Percentiles rank a stretch among this genome's conserved stretches.
These are phyloP conservation scores for Helicoverpa armigera DNA, from an alignment of 1,140 invertebrate species.

Conservation along the genomic window DNA sequence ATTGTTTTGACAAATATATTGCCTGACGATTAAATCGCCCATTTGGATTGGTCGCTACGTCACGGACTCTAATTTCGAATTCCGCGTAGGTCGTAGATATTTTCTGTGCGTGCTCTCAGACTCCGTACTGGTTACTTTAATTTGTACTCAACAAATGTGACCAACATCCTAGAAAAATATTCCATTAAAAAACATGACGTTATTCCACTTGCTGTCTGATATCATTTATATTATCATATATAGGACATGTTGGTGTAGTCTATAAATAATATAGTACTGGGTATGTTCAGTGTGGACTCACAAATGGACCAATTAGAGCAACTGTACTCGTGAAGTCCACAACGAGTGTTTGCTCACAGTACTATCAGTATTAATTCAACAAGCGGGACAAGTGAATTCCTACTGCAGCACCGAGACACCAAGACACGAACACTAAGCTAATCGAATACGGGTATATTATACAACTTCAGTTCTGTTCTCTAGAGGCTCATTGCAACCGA, in stretches of 20 bases:
- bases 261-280: neutral
- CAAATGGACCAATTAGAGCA: conserved; percentile 4
- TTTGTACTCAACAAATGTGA: conserved; percentile 34
- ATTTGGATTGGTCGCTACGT: conserved; percentile 15
- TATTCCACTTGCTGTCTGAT: neutral
- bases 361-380: conserved; percentile 39
- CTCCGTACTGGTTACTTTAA: conserved; percentile 13
- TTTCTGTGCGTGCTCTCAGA: conserved; percentile 23
- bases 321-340: neutral
- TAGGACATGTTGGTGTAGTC: neutral
- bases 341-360: conserved; percentile 10
- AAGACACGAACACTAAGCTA: conserved; percentile 12
- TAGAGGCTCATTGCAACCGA: neutral
- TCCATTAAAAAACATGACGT: conserved; percentile 31
- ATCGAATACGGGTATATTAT: conserved; percentile 16
- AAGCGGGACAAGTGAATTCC: conserved; percentile 15
- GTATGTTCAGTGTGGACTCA: neutral
- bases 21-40: conserved; percentile 8
- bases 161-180: conserved; percentile 29
- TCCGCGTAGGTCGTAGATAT: conserved; percentile 40
- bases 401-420: conserved; percentile 29
- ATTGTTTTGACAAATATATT: conserved; percentile 20
- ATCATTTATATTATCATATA: conserved; percentile 3
- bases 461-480: neutral
- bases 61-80: conserved; percentile 35